Evolutionary conservation across 2,797 vertebrate genomes (phyloP).

Genomic region (Gouania willdenowi): DNA sequence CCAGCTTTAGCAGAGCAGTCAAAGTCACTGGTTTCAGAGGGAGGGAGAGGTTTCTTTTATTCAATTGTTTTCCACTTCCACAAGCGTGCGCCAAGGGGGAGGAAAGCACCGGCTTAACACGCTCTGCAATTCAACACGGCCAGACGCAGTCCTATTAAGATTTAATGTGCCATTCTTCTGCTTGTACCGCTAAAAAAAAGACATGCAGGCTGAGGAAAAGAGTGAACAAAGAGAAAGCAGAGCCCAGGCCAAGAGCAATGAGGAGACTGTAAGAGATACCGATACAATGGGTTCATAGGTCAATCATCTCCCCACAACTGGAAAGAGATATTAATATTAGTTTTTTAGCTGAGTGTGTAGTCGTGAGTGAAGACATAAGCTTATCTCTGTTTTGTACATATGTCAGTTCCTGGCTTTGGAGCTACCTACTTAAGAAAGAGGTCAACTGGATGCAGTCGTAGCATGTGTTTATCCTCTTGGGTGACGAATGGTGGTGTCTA

Average conservation of each 20-base stretch:
- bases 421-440: slow-evolving; percentile 63
- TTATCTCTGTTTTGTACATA: slow-evolving; percentile 47
- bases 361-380: slow-evolving; percentile 32
- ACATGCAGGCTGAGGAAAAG: slow-evolving; percentile 66
- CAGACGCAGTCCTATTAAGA: slow-evolving; percentile 83
- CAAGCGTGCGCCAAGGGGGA: slow-evolving; percentile 74
- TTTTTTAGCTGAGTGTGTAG: slow-evolving; percentile 24
- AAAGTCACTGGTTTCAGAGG: slow-evolving; percentile 66
- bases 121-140: slow-evolving; percentile 77
- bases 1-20: slow-evolving; percentile 55
- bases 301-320: slow-evolving; percentile 41
- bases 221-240: slow-evolving; percentile 70
- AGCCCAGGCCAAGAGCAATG: slow-evolving; percentile 54
- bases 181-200: slow-evolving; percentile 73
- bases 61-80: slow-evolving; percentile 79
- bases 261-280: slow-evolving; percentile 44
- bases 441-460: slow-evolving; percentile 64
- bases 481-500: slow-evolving; percentile 58
- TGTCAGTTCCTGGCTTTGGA: slow-evolving; percentile 30
- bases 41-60: slow-evolving; percentile 74
- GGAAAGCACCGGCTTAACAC: slow-evolving; percentile 76
- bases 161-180: slow-evolving; percentile 82
- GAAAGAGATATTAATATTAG: slow-evolving; percentile 25
- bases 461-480: slow-evolving; percentile 49
- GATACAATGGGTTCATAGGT: slow-evolving; percentile 41